Conservation (phyloP, 1,140 invertebrate species). For the Drosophila takahashii region DNA sequence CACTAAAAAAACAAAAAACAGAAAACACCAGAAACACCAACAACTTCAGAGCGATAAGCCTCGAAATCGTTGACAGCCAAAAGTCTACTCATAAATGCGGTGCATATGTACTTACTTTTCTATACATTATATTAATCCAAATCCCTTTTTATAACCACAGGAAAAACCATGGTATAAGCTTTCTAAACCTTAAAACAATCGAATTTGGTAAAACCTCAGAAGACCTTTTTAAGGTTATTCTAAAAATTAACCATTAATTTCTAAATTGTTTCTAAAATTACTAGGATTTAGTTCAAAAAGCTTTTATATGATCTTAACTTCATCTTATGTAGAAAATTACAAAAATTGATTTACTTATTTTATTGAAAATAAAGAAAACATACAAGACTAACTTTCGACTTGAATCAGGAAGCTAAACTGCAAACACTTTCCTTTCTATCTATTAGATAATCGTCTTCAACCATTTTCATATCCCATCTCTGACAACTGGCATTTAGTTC, state of each 20-base stretch:
- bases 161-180: not conserved
- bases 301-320: too few relatives aligned
- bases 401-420: not conserved
- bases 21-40: slow-evolving; percentile 19
- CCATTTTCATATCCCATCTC: not conserved
- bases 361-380: not conserved
- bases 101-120: not conserved
- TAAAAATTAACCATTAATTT: too few relatives aligned
- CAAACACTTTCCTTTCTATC: slow-evolving; percentile 4
- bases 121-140: not conserved
- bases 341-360: too few relatives aligned
- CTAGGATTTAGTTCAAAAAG: too few relatives aligned
- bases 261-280: too few relatives aligned
- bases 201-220: too few relatives aligned
- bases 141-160: not conserved
- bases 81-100: slow-evolving; percentile 12
- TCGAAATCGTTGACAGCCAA: slow-evolving; percentile 40
- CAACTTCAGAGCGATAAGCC: slow-evolving; percentile 35
- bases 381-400: not conserved
- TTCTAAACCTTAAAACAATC: too few relatives aligned
- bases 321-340: too few relatives aligned
- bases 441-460: slow-evolving; percentile 7
- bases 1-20: slow-evolving; percentile 9
- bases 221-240: too few relatives aligned
- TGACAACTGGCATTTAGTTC: slow-evolving; percentile 2